These are phyloP conservation scores for Apoda limacodes DNA, from an alignment of 2,888 invertebrate species.

Conservation along the genomic window DNA sequence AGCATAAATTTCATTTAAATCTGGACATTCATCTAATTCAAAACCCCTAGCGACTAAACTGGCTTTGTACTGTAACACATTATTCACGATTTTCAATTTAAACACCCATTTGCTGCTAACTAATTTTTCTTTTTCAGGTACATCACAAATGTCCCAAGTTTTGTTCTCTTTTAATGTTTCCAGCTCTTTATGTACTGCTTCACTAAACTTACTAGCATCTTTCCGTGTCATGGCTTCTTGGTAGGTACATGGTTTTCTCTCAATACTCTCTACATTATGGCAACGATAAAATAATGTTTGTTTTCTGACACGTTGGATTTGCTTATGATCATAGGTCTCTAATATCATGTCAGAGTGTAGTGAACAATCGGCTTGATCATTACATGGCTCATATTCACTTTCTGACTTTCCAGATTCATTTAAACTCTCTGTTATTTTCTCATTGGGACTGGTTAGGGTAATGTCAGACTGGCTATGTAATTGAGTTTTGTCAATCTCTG, in stretches of 20 bases:
- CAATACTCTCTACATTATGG: slow-evolving; percentile 6
- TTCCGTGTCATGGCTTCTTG: slow-evolving; percentile 15
- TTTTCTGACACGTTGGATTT: slow-evolving; percentile 7
- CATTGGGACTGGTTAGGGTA: too few species aligned
- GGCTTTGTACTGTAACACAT: slow-evolving; percentile 13
- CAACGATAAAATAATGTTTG: slow-evolving; percentile 14
- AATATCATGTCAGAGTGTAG: too few species aligned
- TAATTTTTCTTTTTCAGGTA: slow-evolving; percentile 7
- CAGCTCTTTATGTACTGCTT: slow-evolving; percentile 12
- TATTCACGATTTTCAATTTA: slow-evolving; percentile 14
- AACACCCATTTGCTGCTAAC: slow-evolving; percentile 23
- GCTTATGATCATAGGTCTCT: too few species aligned
- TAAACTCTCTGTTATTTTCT: too few species aligned
- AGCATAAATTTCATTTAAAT: slow-evolving; percentile 16
- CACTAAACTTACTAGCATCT: slow-evolving; percentile 13
- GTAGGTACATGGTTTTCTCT: slow-evolving; percentile 14
- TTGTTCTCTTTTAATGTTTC: slow-evolving; percentile 13
- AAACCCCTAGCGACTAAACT: slow-evolving; percentile 18
- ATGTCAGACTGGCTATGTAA: too few species aligned
- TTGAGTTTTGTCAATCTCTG: too few species aligned
- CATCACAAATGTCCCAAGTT: slow-evolving; percentile 9
- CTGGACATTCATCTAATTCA: slow-evolving; percentile 12
- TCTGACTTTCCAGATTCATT: too few species aligned
- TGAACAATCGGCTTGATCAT: too few species aligned
- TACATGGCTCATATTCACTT: too few species aligned